phyloP scores from a whole-genome alignment of 2,888 invertebrate species.

The Hirtodrosophila confusa region DNA sequence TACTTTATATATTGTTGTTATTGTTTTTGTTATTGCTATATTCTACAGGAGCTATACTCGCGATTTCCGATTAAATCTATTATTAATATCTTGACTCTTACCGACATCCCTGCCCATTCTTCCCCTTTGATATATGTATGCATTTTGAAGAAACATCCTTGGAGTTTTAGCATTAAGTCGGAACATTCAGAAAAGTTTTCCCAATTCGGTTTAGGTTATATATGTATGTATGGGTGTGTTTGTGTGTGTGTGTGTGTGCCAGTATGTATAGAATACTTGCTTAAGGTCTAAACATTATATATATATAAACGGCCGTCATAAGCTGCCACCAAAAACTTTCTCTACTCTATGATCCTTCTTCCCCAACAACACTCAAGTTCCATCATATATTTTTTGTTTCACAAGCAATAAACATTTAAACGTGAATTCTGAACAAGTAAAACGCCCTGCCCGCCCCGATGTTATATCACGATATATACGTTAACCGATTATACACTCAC shows the following conservation, averaged over 20 bases:
- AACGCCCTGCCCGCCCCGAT: conserved; percentile 15
- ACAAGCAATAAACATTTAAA: conserved; percentile 71
- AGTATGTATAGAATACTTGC: conserved; percentile 36
- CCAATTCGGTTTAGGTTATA: conserved; percentile 7
- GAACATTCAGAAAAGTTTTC: neutral
- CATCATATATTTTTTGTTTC: conserved; percentile 19
- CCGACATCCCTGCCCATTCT: no score
- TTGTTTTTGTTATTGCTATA: neutral
- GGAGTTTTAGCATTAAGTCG: neutral
- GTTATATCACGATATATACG: neutral
- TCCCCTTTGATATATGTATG: no score
- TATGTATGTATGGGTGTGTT: no score
- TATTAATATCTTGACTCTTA: no score
- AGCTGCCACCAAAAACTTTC: conserved; percentile 11
- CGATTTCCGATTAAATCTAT: neutral
- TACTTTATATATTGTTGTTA: conserved; percentile 7
- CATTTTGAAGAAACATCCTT: neutral
- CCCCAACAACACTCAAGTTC: neutral
- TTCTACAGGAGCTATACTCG: neutral
- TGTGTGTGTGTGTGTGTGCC: neutral
- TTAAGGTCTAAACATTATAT: conserved; percentile 41
- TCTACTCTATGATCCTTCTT: conserved; percentile 13
- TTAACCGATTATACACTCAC: conserved; percentile 1
- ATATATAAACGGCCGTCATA: conserved; percentile 22
- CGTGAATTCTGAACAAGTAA: conserved; percentile 55